Evolutionary conservation across 2,113 vertebrate species (phyloP).

Genomic region (Gnathonemus echidnorhynchus): DNA sequence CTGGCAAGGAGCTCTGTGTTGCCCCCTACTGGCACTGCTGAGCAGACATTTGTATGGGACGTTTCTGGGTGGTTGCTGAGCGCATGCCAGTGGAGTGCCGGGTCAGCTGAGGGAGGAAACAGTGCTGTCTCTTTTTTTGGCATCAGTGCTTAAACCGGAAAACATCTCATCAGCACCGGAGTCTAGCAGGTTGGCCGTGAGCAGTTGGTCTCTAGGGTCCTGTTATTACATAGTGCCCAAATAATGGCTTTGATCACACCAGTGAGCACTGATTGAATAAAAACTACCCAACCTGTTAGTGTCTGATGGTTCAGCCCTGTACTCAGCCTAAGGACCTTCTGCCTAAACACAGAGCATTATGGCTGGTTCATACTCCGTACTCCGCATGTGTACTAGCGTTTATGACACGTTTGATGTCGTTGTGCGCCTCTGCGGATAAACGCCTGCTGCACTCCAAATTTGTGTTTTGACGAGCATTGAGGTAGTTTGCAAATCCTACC

Average conservation of each 20-base stretch:
- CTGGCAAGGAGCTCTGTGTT: neutral
- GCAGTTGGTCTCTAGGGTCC: neutral
- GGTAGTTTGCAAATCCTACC: too few species aligned
- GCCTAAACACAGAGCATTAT: neutral
- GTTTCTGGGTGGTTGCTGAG: neutral
- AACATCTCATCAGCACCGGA: neutral
- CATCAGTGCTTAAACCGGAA: neutral
- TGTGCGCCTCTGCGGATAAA: too few species aligned
- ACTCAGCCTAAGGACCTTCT: neutral
- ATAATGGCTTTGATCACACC: slow-evolving; percentile 6
- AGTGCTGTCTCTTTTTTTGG: neutral
- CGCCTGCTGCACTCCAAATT: too few species aligned
- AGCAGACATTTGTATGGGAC: neutral
- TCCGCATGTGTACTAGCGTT: too few species aligned
- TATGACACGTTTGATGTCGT: too few species aligned
- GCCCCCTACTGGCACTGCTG: neutral
- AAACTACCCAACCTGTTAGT: neutral
- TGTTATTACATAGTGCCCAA: neutral
- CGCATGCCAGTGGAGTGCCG: neutral
- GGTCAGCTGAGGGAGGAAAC: neutral
- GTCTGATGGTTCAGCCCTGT: neutral
- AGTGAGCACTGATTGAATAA: slow-evolving; percentile 1
- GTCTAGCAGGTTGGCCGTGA: neutral
- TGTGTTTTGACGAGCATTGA: too few species aligned
- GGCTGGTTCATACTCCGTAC: too few species aligned